Evolutionary conservation across 2,113 vertebrate genomes (phyloP), one percentile per base, ranked within the genome.

Genomic region (Colius striatus): DNA sequence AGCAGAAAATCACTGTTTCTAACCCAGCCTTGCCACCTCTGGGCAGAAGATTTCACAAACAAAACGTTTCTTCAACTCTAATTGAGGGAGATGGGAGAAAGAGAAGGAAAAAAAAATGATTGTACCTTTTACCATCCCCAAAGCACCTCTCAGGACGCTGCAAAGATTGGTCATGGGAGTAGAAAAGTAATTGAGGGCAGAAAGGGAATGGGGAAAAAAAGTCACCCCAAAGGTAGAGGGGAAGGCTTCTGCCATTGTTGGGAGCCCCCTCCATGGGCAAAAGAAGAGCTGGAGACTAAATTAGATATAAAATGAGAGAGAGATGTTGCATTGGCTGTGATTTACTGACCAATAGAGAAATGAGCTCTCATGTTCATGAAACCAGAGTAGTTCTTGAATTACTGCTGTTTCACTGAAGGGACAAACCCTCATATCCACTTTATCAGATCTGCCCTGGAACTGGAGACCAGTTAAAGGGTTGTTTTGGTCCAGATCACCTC

Each of bases 351-450:
- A 34, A 53, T 26, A 68, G 23, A 66, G 32, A 21, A 50, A 43
- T 5, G 2, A 16, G 60, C 23, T 41, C 8, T 70, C n/a, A 4
- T 1, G 6, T 23, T 17, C 0, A 0, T 29, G 23, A 8, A 47
- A 16, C 13, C n/a, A 62, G 36, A 73, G n/a, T 43, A 68, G 50
- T n/a, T 75, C 62, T 43, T 20, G 16, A 29, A 22, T 58, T 48
- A 27, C 13, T 41, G 18, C 2, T 53, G 29, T 9, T 38, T 14
- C 50, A 53, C 38, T 45, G 13, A 22, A 48, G 34, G 14, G 13
- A n/a, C 47, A 45, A 53, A 16, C 2, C 1, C 3, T 22, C 17
- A 48, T 68, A 9, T 27, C 27, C 29, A 8, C 21, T 45, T 51
- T 34, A 11, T 15, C 83, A 55, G 38, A 16, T 10, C 55, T 47